These are phyloP conservation scores for Cacoxenus indagator DNA, from an alignment of 2,888 invertebrate species.

Conservation along the genomic window DNA sequence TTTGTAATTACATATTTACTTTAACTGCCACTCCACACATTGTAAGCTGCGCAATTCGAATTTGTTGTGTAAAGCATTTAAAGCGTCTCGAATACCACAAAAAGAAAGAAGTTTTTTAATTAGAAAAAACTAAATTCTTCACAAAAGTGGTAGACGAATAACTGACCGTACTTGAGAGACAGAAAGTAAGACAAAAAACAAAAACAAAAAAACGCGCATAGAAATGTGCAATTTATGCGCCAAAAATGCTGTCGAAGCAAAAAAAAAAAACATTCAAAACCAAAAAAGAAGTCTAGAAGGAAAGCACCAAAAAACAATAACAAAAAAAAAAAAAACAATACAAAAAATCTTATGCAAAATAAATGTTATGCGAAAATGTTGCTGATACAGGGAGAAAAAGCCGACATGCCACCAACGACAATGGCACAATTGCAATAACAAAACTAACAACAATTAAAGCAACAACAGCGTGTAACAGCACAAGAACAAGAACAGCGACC, in stretches of 20 bases:
- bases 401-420: slow-evolving; percentile 7
- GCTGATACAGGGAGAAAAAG: slow-evolving; percentile 2
- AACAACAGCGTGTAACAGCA: too few species aligned
- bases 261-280: background rate
- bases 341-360: background rate
- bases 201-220: background rate
- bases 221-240: background rate
- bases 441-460: background rate
- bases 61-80: background rate
- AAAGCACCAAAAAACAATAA: background rate
- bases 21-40: too few species aligned
- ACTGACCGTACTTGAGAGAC: background rate
- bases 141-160: too few species aligned
- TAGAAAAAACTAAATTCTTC: too few species aligned
- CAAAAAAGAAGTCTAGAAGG: background rate
- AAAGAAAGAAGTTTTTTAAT: background rate
- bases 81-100: background rate
- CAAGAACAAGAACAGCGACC: background rate
- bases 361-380: slow-evolving; percentile 19
- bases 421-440: background rate
- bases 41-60: background rate
- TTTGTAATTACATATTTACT: background rate
- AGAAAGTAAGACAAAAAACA: background rate
- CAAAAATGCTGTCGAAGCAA: background rate
- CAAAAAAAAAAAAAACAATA: background rate